Evolutionary conservation across 1,140 invertebrate genomes (phyloP), one percentile per base, ranked within the genome.

Genomic region (Diorhabda carinulata): DNA sequence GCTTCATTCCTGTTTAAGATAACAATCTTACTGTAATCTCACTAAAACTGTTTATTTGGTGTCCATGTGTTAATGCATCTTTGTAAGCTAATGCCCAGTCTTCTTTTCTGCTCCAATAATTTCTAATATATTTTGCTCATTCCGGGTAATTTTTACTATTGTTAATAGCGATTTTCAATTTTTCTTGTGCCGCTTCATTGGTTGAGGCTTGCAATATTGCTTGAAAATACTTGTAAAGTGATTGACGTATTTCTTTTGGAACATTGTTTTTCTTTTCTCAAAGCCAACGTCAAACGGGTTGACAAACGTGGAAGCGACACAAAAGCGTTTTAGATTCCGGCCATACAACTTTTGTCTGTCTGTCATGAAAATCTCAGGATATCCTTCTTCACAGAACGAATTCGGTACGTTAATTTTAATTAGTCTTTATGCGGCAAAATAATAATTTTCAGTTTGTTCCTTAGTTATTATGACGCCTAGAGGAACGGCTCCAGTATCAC

Each of bases 31-130:
- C 68, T 25, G 41, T 58, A 6, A 70, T 66, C 43, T 70, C 64
- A 41, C 7, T 42, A 61, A 70, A 70, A 44, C 61, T 70, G 62
- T 70, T 70, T 3, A 64, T 70, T 70, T 70, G 57, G 57, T 70
- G 63, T 40, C 69, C 64, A 62, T 70, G 69, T 61, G 68, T 69
- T 42, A 10, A 57, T 57, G 63, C 61, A 65, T 69, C 57, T 5
- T 62, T 57, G 40, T 69, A 69, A 44, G 68, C 63, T 43, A 69
- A 10, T n/a, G 52, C 57, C 63, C 68, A 69, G 5, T 69, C 61
- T 43, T 64, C 47, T 41, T 52, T 64, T 9, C 68, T 57, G 5
- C 64, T 59, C 61, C 68, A 64, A 52, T 69, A 69, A 63, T 66
- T n/a, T 5, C 4, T 9, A 2, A 66, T 56, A 56, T 42, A 66